Conservation (phyloP, 2,113 vertebrate species). For the Agapornis roseicollis region DNA sequence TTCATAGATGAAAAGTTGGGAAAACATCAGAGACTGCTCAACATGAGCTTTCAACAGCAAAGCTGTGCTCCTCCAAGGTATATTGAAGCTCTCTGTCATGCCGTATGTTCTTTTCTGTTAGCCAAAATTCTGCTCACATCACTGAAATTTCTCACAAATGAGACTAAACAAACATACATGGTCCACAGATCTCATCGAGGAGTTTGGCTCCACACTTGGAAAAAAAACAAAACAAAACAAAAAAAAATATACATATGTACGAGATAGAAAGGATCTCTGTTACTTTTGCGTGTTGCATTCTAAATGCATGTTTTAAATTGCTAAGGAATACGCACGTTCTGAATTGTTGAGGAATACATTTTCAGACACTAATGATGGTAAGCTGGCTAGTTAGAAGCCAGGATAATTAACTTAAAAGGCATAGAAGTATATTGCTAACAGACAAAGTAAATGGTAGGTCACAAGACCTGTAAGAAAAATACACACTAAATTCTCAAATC, state of each 20-base stretch:
- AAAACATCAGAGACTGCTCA: background rate
- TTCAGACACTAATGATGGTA: background rate
- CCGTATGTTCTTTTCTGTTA: background rate
- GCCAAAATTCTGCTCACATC: background rate
- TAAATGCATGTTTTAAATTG: background rate
- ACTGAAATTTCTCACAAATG: background rate
- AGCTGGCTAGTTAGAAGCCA: background rate
- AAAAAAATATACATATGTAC: background rate
- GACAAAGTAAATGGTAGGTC: background rate
- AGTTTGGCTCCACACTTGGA: background rate
- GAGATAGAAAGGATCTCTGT: background rate
- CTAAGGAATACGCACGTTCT: background rate
- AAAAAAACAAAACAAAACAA: too few species aligned
- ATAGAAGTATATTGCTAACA: background rate
- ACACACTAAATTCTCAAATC: background rate
- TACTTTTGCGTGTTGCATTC: background rate
- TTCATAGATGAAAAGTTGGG: background rate
- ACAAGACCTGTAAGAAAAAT: background rate
- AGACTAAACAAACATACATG: background rate
- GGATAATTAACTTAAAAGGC: background rate
- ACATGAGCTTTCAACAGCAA: background rate
- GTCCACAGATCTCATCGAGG: background rate
- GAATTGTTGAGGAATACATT: background rate
- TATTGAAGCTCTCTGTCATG: background rate
- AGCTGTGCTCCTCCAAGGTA: background rate